Evolutionary conservation across 1,140 invertebrate species (phyloP).

Genomic region (Formica selysi): DNA sequence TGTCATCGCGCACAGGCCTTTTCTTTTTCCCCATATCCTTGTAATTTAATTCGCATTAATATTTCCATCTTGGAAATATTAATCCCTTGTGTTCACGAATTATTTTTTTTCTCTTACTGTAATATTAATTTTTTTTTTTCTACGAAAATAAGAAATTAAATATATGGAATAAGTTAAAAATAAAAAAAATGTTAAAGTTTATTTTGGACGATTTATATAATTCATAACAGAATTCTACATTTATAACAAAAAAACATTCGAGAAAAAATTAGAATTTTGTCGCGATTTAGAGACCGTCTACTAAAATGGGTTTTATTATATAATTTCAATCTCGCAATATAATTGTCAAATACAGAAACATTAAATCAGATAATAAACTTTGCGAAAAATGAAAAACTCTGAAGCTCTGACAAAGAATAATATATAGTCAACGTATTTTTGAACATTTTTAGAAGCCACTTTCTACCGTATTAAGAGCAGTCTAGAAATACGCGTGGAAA

Average conservation of each 20-base stretch:
- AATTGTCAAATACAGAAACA: neutral
- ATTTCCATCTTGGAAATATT: neutral
- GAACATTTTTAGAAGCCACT: neutral
- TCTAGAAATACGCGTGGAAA: conserved; percentile 60
- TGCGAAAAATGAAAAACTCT: neutral
- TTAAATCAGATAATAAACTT: neutral
- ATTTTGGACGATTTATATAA: no score
- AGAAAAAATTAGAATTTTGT: no score
- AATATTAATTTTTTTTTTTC: neutral
- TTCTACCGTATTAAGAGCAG: conserved; percentile 53
- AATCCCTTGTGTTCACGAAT: neutral
- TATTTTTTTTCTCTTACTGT: neutral
- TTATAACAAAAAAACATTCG: no score
- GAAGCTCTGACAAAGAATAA: conserved; percentile 6
- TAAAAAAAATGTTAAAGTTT: no score
- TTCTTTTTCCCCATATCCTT: neutral
- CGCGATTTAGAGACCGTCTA: no score
- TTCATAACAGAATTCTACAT: no score
- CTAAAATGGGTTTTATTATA: neutral
- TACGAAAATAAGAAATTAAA: neutral
- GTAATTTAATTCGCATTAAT: conserved; percentile 5
- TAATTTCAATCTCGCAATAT: neutral
- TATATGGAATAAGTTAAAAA: no score
- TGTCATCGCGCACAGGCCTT: conserved; percentile 29
- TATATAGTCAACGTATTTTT: neutral